phyloP scores from a whole-genome alignment of 2,113 vertebrate species.

The Pipa parva region DNA sequence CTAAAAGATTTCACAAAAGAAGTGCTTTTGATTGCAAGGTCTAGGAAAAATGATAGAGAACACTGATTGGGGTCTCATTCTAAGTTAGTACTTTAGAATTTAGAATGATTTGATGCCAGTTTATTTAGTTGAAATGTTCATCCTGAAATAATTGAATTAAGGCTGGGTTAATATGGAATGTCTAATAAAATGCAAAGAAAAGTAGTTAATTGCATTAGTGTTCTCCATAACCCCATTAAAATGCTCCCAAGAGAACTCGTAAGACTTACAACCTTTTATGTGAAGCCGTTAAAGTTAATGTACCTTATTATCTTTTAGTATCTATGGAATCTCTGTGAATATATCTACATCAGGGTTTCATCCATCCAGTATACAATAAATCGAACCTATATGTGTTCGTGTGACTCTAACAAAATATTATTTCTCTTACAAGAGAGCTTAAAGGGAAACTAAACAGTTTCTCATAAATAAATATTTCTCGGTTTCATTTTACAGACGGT shows the following conservation, averaged over 20 bases:
- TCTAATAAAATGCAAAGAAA: slow-evolving; percentile 19
- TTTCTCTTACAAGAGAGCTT: too few species aligned
- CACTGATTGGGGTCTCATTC: too few species aligned
- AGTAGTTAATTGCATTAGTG: slow-evolving; percentile 25
- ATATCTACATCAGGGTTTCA: background rate
- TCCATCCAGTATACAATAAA: too few species aligned
- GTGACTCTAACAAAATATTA: too few species aligned
- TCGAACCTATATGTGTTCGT: too few species aligned
- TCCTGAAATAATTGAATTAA: slow-evolving; percentile 8
- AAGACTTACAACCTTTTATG: slow-evolving; percentile 2
- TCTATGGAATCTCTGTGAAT: background rate
- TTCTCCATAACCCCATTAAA: slow-evolving; percentile 18
- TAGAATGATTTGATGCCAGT: slow-evolving; percentile 25
- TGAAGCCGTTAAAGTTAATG: background rate
- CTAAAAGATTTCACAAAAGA: too few species aligned
- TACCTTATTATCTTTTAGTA: slow-evolving; percentile 1
- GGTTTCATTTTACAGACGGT: too few species aligned
- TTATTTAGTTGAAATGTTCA: slow-evolving; percentile 22
- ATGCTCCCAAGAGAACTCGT: background rate
- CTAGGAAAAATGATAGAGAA: too few species aligned
- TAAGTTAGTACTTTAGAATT: too few species aligned
- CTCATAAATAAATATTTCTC: too few species aligned
- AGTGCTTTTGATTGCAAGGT: too few species aligned
- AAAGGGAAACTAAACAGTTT: too few species aligned
- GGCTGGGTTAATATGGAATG: background rate